Evolutionary conservation across 2,888 invertebrate species (phyloP).

Genomic region (Orchestes rusci): DNA sequence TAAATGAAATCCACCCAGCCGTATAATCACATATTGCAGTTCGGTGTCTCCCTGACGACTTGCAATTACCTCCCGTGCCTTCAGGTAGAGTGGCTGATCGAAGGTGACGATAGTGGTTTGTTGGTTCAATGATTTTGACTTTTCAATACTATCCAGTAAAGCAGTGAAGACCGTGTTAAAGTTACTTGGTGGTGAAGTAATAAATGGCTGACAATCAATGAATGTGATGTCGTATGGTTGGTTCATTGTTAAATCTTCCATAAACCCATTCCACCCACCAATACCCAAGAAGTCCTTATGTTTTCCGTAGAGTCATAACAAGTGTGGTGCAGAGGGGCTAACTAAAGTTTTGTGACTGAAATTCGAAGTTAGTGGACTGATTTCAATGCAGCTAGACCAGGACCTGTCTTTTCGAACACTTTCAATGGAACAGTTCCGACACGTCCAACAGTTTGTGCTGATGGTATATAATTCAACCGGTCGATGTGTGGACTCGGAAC

Average conservation of each 20-base stretch:
- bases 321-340: neutral
- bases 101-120: conserved; percentile 10
- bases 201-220: conserved; percentile 32
- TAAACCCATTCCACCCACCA: conserved; percentile 32
- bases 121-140: conserved; percentile 6
- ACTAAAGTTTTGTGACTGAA: no score
- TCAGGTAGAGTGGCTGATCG: conserved; percentile 9
- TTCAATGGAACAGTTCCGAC: conserved; percentile 27
- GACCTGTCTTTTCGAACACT: conserved; percentile 28
- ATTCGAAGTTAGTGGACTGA: no score
- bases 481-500: conserved; percentile 5
- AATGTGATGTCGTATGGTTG: conserved; percentile 25
- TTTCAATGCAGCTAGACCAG: conserved; percentile 2
- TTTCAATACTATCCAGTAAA: conserved; percentile 5
- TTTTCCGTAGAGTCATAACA: conserved; percentile 1
- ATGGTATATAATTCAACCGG: conserved; percentile 28
- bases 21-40: conserved; percentile 5
- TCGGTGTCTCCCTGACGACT: conserved; percentile 1
- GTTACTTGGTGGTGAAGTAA: conserved; percentile 31
- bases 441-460: conserved; percentile 26
- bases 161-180: conserved; percentile 31
- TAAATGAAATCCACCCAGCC: conserved; percentile 7
- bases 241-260: conserved; percentile 24
- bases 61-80: conserved; percentile 8
- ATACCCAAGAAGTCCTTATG: conserved; percentile 25